phyloP scores from a whole-genome alignment of 2,113 vertebrate genomes.

The Plotosus lineatus region DNA sequence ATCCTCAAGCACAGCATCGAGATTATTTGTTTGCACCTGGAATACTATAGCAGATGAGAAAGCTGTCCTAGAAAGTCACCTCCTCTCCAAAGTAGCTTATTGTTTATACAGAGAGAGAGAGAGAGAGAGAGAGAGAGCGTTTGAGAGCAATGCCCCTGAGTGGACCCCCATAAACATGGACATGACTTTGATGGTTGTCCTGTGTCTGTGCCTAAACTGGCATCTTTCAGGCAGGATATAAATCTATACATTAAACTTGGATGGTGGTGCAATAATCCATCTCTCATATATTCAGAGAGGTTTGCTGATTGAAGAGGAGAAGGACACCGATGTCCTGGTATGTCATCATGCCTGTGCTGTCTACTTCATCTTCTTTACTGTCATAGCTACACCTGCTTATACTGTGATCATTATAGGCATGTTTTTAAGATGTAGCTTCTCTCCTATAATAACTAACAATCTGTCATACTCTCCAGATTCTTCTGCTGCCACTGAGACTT shows the following conservation, averaged over 20 bases:
- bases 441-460: constrained; percentile 13
- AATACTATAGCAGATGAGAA: no score
- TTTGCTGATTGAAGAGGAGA: constrained; percentile 4
- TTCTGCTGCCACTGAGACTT: neutral
- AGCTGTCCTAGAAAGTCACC: neutral
- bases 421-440: constrained; percentile 1
- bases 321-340: neutral
- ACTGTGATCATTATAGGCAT: constrained; percentile 18
- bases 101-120: neutral
- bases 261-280: neutral
- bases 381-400: constrained; percentile 6
- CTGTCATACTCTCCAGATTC: neutral
- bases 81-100: neutral
- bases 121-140: no score
- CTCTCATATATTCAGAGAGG: neutral
- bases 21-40: neutral
- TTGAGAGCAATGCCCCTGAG: no score
- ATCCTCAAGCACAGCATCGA: neutral
- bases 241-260: no score
- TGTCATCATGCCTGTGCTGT: constrained; percentile 21
- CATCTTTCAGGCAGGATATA: no score
- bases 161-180: no score
- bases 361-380: neutral
- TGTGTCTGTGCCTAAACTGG: no score
- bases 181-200: no score